These are phyloP conservation scores for Neopelma chrysocephalum DNA, from an alignment of 2,797 vertebrate species.

Conservation along the genomic window DNA sequence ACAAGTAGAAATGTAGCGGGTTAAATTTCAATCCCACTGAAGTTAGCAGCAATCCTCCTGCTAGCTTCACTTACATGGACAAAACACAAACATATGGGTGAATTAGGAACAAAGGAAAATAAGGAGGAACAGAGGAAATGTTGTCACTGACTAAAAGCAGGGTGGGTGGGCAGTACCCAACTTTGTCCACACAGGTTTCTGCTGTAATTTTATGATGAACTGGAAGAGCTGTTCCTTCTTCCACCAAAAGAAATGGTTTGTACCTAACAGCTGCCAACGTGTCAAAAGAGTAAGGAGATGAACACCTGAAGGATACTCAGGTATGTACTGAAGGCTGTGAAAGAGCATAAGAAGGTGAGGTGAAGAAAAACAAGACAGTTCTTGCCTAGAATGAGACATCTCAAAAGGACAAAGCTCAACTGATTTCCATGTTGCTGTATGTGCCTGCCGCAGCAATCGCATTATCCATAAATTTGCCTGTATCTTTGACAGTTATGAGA, in stretches of 20 bases:
- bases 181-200: neutral
- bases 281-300: neutral
- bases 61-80: neutral
- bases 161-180: neutral
- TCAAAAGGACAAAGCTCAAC: neutral
- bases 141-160: neutral
- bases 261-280: neutral
- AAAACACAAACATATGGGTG: conserved; percentile 8
- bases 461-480: neutral
- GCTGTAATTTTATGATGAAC: neutral
- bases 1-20: neutral
- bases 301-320: neutral
- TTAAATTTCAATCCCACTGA: conserved; percentile 6
- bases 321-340: neutral
- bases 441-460: neutral
- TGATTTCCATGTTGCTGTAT: neutral
- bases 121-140: neutral
- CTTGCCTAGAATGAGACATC: neutral
- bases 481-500: neutral
- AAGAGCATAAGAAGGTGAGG: neutral
- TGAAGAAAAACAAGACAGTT: neutral
- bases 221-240: neutral
- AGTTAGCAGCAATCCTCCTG: neutral
- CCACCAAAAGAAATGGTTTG: neutral
- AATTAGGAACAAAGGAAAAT: neutral